A percentile compares a stretch with the other conserved stretches of the same genome.
phyloP scores from a whole-genome alignment of 1,140 invertebrate genomes.

The Scaptomyza pallida region DNA sequence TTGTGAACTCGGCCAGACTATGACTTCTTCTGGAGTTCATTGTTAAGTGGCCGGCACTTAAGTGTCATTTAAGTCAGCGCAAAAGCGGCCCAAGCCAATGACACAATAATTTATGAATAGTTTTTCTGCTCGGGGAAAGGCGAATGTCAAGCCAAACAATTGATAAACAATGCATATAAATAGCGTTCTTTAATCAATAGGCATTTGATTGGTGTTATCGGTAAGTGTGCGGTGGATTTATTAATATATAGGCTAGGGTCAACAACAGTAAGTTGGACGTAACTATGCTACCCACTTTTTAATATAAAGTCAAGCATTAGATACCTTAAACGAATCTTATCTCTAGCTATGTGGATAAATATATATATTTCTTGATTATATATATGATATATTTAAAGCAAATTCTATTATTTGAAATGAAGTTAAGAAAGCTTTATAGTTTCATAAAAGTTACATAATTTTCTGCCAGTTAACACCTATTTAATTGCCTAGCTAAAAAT shows the following conservation, averaged over 20 bases:
- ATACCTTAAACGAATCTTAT: not conserved
- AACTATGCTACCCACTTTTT: not conserved
- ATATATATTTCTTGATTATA: not conserved
- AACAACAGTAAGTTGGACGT: conserved; percentile 4
- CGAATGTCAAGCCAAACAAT: conserved; percentile 14
- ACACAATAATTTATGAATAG: conserved; percentile 11
- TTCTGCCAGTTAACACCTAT: too few relatives aligned
- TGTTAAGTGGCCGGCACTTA: conserved; percentile 59
- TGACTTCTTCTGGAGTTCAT: conserved; percentile 40
- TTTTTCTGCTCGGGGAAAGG: not conserved
- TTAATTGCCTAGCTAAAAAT: too few relatives aligned
- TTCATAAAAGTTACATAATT: too few relatives aligned
- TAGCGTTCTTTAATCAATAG: conserved; percentile 26
- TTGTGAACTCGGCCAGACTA: conserved; percentile 24
- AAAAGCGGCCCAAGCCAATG: too few relatives aligned
- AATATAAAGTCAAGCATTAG: not conserved
- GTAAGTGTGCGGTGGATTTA: not conserved
- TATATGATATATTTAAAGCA: not conserved
- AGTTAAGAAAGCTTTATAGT: too few relatives aligned
- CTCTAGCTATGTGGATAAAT: not conserved
- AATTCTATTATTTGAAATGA: too few relatives aligned
- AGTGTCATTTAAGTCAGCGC: conserved; percentile 38
- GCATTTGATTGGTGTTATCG: conserved; percentile 59
- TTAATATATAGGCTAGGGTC: conserved; percentile 12
- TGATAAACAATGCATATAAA: conserved; percentile 18